phyloP scores from a whole-genome alignment of 2,797 vertebrate genomes.

The Oryzias sinensis region DNA sequence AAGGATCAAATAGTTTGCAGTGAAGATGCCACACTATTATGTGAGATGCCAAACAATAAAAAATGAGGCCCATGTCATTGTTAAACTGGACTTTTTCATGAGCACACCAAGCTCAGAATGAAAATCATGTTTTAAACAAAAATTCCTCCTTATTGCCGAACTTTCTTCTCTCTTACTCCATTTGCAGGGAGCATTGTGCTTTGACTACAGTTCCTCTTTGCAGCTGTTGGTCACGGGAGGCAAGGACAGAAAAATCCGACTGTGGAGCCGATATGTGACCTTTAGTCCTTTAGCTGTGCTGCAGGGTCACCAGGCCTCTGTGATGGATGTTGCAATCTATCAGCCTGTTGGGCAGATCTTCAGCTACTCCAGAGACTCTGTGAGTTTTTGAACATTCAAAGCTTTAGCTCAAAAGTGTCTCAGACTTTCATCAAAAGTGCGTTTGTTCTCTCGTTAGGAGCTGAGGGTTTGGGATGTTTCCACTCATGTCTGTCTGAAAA shows the following conservation, averaged over 20 bases:
- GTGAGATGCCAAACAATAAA: too few species aligned
- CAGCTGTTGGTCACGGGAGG: constrained; percentile 55
- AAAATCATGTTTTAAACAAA: constrained; percentile 19
- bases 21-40: too few species aligned
- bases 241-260: constrained; percentile 34
- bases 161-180: constrained; percentile 4
- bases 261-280: constrained; percentile 60
- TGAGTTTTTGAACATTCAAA: constrained; percentile 32
- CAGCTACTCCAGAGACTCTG: constrained; percentile 69
- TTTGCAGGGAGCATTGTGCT: constrained; percentile 58
- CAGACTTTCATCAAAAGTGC: too few species aligned
- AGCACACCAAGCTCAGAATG: constrained; percentile 34
- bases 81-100: constrained; percentile 45
- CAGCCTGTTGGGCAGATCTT: constrained; percentile 49
- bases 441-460: constrained; percentile 37
- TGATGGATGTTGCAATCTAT: constrained; percentile 53
- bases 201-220: constrained; percentile 58
- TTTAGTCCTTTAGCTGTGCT: constrained; percentile 44
- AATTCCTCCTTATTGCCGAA: not conserved
- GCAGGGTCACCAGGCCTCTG: constrained; percentile 45
- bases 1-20: too few species aligned
- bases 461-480: constrained; percentile 72
- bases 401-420: too few species aligned
- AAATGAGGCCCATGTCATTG: constrained; percentile 16
- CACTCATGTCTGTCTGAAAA: constrained; percentile 66